phyloP scores from a whole-genome alignment of 1,140 invertebrate species.

The Pachyrhynchus sulphureomaculatus region DNA sequence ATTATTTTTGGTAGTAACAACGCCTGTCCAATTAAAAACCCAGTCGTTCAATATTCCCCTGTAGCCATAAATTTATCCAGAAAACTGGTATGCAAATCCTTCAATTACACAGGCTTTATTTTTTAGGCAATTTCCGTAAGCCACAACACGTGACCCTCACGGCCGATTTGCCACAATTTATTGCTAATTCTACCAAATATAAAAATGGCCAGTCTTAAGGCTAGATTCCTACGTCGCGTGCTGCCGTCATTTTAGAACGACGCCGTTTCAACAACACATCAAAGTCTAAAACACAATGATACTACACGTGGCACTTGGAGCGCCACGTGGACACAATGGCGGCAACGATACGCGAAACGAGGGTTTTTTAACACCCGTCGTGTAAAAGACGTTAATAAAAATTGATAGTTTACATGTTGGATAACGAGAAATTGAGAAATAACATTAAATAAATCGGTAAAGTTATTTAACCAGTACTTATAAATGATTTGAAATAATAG shows the following conservation, averaged over 20 bases:
- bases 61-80: neutral
- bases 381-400: slow-evolving; percentile 33
- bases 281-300: slow-evolving; percentile 39
- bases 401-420: slow-evolving; percentile 15
- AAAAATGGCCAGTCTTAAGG: slow-evolving; percentile 38
- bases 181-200: slow-evolving; percentile 46
- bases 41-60: neutral
- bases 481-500: too few relatives aligned
- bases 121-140: slow-evolving; percentile 35
- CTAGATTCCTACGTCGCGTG: slow-evolving; percentile 12
- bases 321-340: slow-evolving; percentile 45
- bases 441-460: too few relatives aligned
- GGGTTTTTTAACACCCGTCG: slow-evolving; percentile 41
- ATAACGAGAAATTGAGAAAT: slow-evolving; percentile 15
- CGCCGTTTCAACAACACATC: slow-evolving; percentile 41
- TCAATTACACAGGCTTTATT: slow-evolving; percentile 30
- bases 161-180: slow-evolving; percentile 46
- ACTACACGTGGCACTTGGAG: slow-evolving; percentile 40
- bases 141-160: slow-evolving; percentile 44
- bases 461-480: too few relatives aligned
- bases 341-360: slow-evolving; percentile 45
- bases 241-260: slow-evolving; percentile 35
- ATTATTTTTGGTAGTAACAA: too few relatives aligned
- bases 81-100: slow-evolving; percentile 32
- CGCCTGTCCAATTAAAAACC: too few relatives aligned